Base-by-base conservation (phyloP, 2,797 vertebrate species). In the Varecia variegata region DNA sequence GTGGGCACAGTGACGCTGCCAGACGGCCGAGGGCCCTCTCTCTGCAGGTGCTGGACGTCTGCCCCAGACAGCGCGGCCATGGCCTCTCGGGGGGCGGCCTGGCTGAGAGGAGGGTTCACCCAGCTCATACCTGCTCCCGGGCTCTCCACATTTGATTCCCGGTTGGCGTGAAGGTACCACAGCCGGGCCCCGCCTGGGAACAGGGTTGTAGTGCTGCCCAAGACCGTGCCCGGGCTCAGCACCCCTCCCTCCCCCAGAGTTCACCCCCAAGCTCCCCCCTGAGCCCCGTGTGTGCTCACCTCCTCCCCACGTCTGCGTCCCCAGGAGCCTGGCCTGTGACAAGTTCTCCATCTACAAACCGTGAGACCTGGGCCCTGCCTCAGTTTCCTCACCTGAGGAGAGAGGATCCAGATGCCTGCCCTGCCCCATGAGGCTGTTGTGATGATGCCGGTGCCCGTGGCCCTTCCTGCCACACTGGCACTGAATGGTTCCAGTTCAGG, bases 381-480 rank as follows among this genome's bases (percentile, higher is more conserved):
- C 18, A 0, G 9, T n/a, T 23, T 80, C n/a, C 52, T 67, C n/a
- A 7, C 1, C 70, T 30, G 38, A 0, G 18, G 23, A 5, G 13
- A 17, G 3, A 2, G 43, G 15, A 4, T 50, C 0, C 60, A 6
- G 5, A 32, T 17, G 25, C 4, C 8, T 0, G 0, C 0, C 21
- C 50, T 17, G 0, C 38, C 11, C 15, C 0, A 0, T n/a, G 11
- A 2, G 4, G 47, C 1, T 2, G n/a, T 0, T 8, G n/a, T 6
- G 4, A 10, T 2, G 20, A n/a, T 2, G 20, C 18, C 7, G 2
- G 9, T 0, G 2, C 40, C 23, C 7, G 11, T 7, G 30, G 32
- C 3, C 2, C 18, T 40, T 43, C 40, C 82, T 3, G 8, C 25
- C 40, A 4, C 13, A 5, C 45, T n/a, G n/a, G n/a, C n/a, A n/a